Evolutionary conservation across 2,113 vertebrate genomes (phyloP).

Genomic region (Pagrus major): DNA sequence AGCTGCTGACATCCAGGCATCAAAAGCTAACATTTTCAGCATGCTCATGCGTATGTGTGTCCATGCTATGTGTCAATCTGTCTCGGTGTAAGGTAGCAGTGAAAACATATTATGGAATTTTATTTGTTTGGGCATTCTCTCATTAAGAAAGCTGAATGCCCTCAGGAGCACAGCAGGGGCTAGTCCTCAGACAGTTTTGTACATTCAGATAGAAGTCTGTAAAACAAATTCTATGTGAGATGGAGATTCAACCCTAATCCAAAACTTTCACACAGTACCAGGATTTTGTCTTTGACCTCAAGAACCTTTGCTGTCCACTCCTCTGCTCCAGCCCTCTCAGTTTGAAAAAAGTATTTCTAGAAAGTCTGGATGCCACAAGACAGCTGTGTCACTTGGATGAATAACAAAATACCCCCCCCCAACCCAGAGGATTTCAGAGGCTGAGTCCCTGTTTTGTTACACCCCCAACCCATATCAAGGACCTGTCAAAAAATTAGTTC

Average conservation of each 20-base stretch:
- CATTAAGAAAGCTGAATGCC: too few relatives aligned
- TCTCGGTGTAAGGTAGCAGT: too few relatives aligned
- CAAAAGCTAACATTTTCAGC: too few relatives aligned
- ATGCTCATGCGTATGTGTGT: too few relatives aligned
- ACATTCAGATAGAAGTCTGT: not conserved
- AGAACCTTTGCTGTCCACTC: not conserved
- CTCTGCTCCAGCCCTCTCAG: not conserved
- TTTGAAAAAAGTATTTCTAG: not conserved
- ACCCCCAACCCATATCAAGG: constrained; percentile 51
- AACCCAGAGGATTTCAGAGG: constrained; percentile 39
- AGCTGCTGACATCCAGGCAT: too few relatives aligned
- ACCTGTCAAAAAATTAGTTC: constrained; percentile 73
- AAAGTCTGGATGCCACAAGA: constrained; percentile 17
- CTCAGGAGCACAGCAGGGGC: too few relatives aligned
- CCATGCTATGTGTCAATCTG: too few relatives aligned
- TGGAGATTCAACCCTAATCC: not conserved
- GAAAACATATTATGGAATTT: too few relatives aligned
- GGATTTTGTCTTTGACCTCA: not conserved
- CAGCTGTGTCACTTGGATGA: not conserved
- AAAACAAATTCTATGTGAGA: not conserved
- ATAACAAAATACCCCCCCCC: constrained; percentile 14
- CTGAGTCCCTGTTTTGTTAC: constrained; percentile 40
- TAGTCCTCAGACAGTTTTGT: too few relatives aligned
- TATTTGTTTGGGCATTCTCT: too few relatives aligned
- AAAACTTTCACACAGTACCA: too few relatives aligned